Evolutionary conservation across 2,888 invertebrate genomes (phyloP), one percentile per base, ranked within the genome.

Genomic region (Alloscopus bannaensis): DNA sequence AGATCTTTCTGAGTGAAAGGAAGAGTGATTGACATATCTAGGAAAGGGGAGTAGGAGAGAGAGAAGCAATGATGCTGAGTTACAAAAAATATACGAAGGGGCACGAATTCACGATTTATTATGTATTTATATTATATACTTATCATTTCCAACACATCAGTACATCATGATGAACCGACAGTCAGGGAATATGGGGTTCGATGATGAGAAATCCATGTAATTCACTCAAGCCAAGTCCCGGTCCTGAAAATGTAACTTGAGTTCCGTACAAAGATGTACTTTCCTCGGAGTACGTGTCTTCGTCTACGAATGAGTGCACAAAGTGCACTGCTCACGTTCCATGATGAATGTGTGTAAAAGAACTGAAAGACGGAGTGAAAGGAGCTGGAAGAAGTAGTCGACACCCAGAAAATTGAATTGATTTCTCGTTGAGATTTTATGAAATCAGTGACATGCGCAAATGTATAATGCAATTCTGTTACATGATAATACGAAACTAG

Each of bases 21-120:
- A 57, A 69, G 65, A 65, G 40, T 78, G 78, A 78, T 78, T 78
- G 78, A 78, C 78, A 71, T 71, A 78, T 71, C 71, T 71, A 47
- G 71, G 62, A 78, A 71, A 71, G 71, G 78, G 78, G 78, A 65
- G 50, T 71, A 13, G 11, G 22, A 55, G 22, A 29, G 71, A 62
- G 57, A 55, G 64, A 72, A 64, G 72, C 29, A 36, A 16, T 47
- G 52, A 40, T 55, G 64, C 55, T 55, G 26, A 55, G 20, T 50
- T 3, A 47, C 22, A 24, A 52, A 52, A 55, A 55, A 55, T 8
- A 55, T 28, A 55, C 26, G 55, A 55, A 2, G 31, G 50, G 47
- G 45, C 70, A 70, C 26, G 68, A 55, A 31, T 55, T 40, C 18
- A 36, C n/a, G 47, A 59, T 70, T 18, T 28, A 28, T 59, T 69